phyloP scores from a whole-genome alignment of 1,140 invertebrate species.

The Drosophila arawakana region DNA sequence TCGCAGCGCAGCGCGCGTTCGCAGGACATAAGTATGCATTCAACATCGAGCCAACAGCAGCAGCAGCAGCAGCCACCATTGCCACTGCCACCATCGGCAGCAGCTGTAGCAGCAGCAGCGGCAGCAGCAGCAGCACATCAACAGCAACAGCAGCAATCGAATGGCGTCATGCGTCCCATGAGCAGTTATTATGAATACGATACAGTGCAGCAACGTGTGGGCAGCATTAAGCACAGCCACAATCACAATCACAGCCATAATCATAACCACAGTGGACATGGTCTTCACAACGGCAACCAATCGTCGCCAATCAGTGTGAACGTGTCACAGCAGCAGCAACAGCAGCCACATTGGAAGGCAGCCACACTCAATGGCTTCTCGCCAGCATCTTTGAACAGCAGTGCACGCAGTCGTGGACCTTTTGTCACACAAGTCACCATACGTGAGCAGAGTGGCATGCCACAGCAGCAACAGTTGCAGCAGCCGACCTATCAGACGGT shows the following conservation, averaged over 20 bases:
- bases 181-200: constrained; percentile 95
- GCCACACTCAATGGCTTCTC: constrained; percentile 75
- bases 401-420: constrained; percentile 85
- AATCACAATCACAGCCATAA: constrained; percentile 30
- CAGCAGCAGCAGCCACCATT: constrained; percentile 22
- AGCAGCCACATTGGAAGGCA: constrained; percentile 71
- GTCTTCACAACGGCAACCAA: constrained; percentile 34
- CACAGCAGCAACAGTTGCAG: constrained; percentile 36
- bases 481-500: constrained; percentile 79
- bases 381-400: constrained; percentile 72
- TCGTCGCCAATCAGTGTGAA: constrained; percentile 73
- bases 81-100: constrained; percentile 15
- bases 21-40: constrained; percentile 85
- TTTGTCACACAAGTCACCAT: constrained; percentile 87
- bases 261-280: constrained; percentile 7
- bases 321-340: constrained; percentile 26
- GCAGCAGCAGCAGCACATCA: constrained; percentile 24
- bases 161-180: constrained; percentile 86
- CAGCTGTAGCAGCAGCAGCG: constrained; percentile 21
- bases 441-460: constrained; percentile 61
- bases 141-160: constrained; percentile 18
- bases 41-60: constrained; percentile 36
- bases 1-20: constrained; percentile 90
- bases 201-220: constrained; percentile 87
- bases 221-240: constrained; percentile 81